These are phyloP conservation scores for Eumeta japonica DNA, from an alignment of 1,140 invertebrate genomes.

Conservation along the genomic window DNA sequence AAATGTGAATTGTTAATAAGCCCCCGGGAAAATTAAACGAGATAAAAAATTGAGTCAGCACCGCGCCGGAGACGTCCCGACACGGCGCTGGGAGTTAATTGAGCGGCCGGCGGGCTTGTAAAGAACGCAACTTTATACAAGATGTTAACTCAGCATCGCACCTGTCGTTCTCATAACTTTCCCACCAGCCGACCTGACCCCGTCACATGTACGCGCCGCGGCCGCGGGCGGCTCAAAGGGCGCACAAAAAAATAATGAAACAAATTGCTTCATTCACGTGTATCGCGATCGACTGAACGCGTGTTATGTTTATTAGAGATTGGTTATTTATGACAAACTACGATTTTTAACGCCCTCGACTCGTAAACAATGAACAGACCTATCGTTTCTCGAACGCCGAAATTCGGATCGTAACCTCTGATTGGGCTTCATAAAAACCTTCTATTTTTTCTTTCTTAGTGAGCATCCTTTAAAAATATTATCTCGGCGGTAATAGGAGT, in stretches of 20 bases:
- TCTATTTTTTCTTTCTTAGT: background rate
- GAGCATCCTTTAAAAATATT: background rate
- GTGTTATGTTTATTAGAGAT: background rate
- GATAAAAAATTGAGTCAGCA: too few relatives aligned
- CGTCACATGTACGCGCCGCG: conserved; percentile 20
- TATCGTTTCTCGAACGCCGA: too few relatives aligned
- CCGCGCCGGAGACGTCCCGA: too few relatives aligned
- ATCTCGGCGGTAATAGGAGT: background rate
- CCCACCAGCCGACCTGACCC: conserved; percentile 36
- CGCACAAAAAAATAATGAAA: background rate
- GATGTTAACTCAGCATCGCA: conserved; percentile 52
- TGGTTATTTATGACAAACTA: background rate
- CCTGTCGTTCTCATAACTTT: conserved; percentile 53
- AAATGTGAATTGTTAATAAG: too few relatives aligned
- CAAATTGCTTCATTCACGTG: background rate
- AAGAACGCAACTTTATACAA: conserved; percentile 50
- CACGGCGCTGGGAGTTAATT: conserved; percentile 35
- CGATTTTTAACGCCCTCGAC: background rate
- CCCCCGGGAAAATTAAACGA: too few relatives aligned
- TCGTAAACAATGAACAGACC: too few relatives aligned
- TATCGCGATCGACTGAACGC: background rate
- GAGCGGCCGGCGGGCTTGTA: conserved; percentile 38
- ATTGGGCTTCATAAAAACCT: too few relatives aligned
- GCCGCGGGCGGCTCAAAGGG: background rate
- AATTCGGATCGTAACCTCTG: too few relatives aligned